Base-by-base conservation (phyloP, 2,113 vertebrate species). In the Meleagris gallopavo region DNA sequence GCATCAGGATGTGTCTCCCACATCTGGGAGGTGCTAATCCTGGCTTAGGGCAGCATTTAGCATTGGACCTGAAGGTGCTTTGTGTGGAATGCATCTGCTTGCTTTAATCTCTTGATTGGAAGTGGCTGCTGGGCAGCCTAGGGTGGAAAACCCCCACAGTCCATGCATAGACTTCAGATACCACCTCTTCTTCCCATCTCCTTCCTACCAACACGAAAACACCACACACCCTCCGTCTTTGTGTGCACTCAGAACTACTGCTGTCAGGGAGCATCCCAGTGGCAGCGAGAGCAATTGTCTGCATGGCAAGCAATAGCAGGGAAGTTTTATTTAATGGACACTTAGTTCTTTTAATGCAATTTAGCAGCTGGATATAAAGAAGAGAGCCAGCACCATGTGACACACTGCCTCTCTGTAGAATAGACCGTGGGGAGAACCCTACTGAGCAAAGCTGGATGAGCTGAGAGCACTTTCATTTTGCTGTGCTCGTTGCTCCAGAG, bases 321-420 rank as follows among this genome's bases (percentile, higher is more conserved):
- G 83, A 96, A 96, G 94, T 96, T 96, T 93, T 96, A 95, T 96
- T 96, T 96, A 95, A 96, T 96, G 93, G 86, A 85, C 90, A 82
- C 90, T 96, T 96, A 90, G 91, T 95, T 96, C 88, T 95, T 96
- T 90, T 95, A 96, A 97, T 96, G 91, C 88, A 84, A 61, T 96
- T 97, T 96, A 96, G 92, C 95, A 96, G 95, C 96, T 96, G 95
- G 96, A 96, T 94, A 86, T 90, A 89, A 95, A 81, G 84, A 89
- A 87, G 81, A 84, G 83, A 91, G 93, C 65, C 94, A 96, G 89
- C 3, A 20, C 71, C 0, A 50, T 90, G 91, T 96, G 92, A 94
- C 92, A 78, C 70, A 38, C 74, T 0, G 3, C 36, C 48, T 91
- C 64, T 96, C 52, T 91, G 75, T 72, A 88, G 84, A 80, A 75